Base-by-base conservation (phyloP, 2,113 vertebrate species). In the Pseudopodoces humilis region DNA sequence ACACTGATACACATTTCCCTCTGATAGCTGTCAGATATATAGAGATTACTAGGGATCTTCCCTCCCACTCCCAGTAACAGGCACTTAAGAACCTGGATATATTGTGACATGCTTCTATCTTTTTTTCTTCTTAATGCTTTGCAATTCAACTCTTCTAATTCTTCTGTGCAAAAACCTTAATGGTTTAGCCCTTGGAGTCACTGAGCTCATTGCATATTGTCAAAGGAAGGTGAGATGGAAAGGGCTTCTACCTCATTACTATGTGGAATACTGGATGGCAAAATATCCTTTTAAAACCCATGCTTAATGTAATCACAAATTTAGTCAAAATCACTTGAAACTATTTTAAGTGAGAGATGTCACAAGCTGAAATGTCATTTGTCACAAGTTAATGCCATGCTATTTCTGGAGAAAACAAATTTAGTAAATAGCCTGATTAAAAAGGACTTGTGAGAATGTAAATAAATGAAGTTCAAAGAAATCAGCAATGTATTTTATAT, bases 291-390 rank as follows among this genome's bases (percentile, higher is more conserved):
- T 86, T 84, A 68, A 92, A 94, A 70, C 7, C 13, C 14, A 15
- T 70, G 55, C 82, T 91, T 88, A 92, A 91, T 70, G 35, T 92
- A 90, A 95, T 95, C 75, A 93, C 44, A 88, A 86, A 71, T 92
- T 92, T 95, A 78, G 80, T 95, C 56, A 83, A 75, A 94, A 92
- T 96, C 93, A 94, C 50, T 96, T 95, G 95, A 96, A 96, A 76
- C 59, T 95, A 94, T 97, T 94, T 95, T 77, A 95, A 97, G 69
- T 72, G 84, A 94, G 83, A 76, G 50, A 59, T 96, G 86, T 94
- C 93, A 86, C 35, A 70, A 88, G 65, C 18, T 90, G 78, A 96
- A 97, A 95, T 90, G 78, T 68, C 95, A 88, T 88, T 96, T 96
- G 46, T 84, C 72, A 90, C 71, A 90, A 96, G 89, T 93, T 83